Base-by-base conservation (phyloP, 2,113 vertebrate species). In the Megaleporinus macrocephalus region DNA sequence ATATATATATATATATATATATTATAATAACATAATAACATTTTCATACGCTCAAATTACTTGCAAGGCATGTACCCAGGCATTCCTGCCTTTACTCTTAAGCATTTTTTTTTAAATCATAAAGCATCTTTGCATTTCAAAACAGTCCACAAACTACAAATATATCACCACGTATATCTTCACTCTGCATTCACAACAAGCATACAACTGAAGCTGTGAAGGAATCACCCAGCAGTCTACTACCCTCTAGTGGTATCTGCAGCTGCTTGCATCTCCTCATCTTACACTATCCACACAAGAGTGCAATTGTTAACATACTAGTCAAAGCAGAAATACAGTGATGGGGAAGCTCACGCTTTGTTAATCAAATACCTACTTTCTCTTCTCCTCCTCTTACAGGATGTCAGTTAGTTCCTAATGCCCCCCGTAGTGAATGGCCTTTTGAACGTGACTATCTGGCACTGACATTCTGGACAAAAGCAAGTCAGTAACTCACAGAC, bases 181-280 rank as follows among this genome's bases (percentile, higher is more conserved):
- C n/a, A n/a, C n/a, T n/a, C n/a, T n/a, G n/a, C n/a, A 4, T 5
- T 65, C 13, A 10, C 2, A 41, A 24, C 26, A 59, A 51, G 49
- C 33, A 30, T 22, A 2, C 11, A 49, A n/a, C 2, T 24, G 24
- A 29, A 9, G 5, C 4, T 11, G 15, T 30, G 10, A 6, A 62
- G 2, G 0, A 3, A 18, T 15, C 11, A 73, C 66, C 30, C 22
- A 65, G 33, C 16, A n/a, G 27, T 49, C 29, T 26, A 78, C 6
- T 80, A 87, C 89, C 91, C 79, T 75, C 91, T 89, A 66, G 85
- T 92, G 92, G 88, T 82, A 15, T 63, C 18, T 16, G 5, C 4
- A 12, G 26, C 47, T 11, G 30, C 51, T 77, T 47, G 27, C 13
- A 79, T n/a, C 9, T 76, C 18, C 41, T 76, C 12, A 29, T n/a